Conservation (phyloP, 2,888 invertebrate genomes). For the Poecilus cupreus region DNA sequence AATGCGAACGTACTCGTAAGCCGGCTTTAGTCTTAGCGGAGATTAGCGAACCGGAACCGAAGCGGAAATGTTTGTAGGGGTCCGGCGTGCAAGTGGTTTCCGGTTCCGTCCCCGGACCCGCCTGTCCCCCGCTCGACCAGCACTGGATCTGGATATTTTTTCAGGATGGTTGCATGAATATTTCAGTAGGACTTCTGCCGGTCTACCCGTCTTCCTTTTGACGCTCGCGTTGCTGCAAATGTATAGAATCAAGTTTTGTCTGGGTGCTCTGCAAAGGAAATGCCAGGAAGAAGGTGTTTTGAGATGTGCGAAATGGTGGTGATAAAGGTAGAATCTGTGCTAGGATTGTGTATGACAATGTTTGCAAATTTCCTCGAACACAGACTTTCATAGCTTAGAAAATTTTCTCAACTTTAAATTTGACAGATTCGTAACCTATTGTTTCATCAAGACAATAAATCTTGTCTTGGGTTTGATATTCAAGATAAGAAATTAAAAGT, state of each 20-base stretch:
- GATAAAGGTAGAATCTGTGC: too few species aligned
- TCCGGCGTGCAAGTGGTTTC: not conserved
- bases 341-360: too few species aligned
- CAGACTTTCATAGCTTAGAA: too few species aligned
- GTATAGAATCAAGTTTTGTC: constrained; percentile 24
- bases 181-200: constrained; percentile 36
- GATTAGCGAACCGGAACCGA: not conserved
- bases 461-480: too few species aligned
- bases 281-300: not conserved
- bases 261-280: not conserved
- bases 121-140: not conserved
- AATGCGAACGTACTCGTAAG: not conserved
- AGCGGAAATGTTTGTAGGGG: not conserved
- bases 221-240: not conserved
- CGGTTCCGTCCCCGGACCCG: not conserved
- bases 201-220: constrained; percentile 32
- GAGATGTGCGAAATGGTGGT: not conserved
- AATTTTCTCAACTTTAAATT: too few species aligned
- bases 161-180: constrained; percentile 24
- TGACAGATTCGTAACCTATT: too few species aligned
- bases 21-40: not conserved
- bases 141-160: constrained; percentile 22
- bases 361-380: too few species aligned
- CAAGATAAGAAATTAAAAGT: too few species aligned
- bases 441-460: too few species aligned